A percentile compares a stretch with the other conserved stretches of the same genome.
Conservation (phyloP, 2,113 vertebrate genomes). For the Cricetomys ansorgei region DNA sequence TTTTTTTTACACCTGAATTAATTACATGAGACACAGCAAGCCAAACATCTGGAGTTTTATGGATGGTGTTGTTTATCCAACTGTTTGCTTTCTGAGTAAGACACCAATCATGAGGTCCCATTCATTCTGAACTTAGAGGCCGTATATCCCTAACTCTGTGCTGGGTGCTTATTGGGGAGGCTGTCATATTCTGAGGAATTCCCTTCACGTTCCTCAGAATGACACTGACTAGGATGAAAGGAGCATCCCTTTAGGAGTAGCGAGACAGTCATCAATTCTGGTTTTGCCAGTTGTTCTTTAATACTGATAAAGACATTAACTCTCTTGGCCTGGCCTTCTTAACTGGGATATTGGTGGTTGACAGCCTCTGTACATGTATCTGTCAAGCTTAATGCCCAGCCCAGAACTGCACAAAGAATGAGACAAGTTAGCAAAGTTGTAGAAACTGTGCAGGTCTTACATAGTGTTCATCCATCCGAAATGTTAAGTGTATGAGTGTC, state of each 20-base stretch:
- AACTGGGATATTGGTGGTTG: not conserved
- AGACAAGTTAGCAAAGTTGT: not conserved
- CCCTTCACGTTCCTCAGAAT: not conserved
- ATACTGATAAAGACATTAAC: not conserved
- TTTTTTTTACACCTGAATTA: conserved; percentile 68
- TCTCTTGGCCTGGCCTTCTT: not conserved
- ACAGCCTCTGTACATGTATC: not conserved
- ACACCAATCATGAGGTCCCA: not conserved
- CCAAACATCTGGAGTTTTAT: conserved; percentile 66
- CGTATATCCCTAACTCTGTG: not conserved
- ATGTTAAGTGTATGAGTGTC: not conserved
- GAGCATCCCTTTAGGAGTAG: not conserved
- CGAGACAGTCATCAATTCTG: not conserved
- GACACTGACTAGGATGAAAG: not conserved
- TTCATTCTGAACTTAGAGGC: not conserved
- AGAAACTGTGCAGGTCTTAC: not conserved
- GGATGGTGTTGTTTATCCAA: not conserved
- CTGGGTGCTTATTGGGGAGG: not conserved
- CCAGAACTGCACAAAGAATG: not conserved
- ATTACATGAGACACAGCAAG: conserved; percentile 54
- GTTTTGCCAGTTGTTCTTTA: not conserved
- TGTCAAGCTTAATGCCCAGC: not conserved
- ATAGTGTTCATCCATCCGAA: not conserved
- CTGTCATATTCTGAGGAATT: not conserved
- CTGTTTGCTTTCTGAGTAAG: conserved; percentile 53